Conservation (phyloP, 2,888 invertebrate species). For the Spicauda simplicius region DNA sequence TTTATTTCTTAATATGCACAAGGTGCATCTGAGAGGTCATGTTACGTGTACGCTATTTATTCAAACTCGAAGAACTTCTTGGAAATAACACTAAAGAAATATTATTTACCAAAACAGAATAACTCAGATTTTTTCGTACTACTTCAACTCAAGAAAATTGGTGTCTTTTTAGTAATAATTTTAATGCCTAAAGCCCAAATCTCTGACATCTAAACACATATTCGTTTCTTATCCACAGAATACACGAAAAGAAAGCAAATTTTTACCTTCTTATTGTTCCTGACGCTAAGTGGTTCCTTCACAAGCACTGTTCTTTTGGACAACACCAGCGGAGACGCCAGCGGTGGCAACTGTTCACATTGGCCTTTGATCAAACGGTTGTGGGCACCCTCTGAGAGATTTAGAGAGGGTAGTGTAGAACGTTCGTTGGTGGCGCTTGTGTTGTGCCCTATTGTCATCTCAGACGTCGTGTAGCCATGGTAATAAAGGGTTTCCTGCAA, state of each 20-base stretch:
- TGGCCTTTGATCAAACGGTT: slow-evolving; percentile 66
- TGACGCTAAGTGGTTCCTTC: slow-evolving; percentile 62
- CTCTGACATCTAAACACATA: no score
- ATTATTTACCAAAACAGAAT: no score
- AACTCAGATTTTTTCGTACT: neutral
- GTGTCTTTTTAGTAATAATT: no score
- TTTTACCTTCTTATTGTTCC: slow-evolving; percentile 67
- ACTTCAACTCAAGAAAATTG: no score
- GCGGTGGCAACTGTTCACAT: slow-evolving; percentile 73
- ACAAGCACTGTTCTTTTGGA: slow-evolving; percentile 58
- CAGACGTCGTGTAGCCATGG: slow-evolving; percentile 76
- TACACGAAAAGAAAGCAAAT: no score
- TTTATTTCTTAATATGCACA: no score
- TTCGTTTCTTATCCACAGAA: no score
- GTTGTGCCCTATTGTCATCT: slow-evolving; percentile 66
- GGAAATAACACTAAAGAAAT: no score
- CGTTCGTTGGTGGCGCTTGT: slow-evolving; percentile 71
- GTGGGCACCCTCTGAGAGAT: slow-evolving; percentile 68
- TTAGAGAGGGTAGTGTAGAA: slow-evolving; percentile 71
- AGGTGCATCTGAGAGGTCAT: no score
- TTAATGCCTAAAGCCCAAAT: no score
- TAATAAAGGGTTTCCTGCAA: slow-evolving; percentile 79
- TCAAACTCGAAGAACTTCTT: no score
- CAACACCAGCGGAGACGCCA: slow-evolving; percentile 75
- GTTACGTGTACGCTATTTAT: no score